These are phyloP conservation scores for Zosterops hypoxanthus DNA, from an alignment of 2,113 vertebrate genomes.

Conservation along the genomic window DNA sequence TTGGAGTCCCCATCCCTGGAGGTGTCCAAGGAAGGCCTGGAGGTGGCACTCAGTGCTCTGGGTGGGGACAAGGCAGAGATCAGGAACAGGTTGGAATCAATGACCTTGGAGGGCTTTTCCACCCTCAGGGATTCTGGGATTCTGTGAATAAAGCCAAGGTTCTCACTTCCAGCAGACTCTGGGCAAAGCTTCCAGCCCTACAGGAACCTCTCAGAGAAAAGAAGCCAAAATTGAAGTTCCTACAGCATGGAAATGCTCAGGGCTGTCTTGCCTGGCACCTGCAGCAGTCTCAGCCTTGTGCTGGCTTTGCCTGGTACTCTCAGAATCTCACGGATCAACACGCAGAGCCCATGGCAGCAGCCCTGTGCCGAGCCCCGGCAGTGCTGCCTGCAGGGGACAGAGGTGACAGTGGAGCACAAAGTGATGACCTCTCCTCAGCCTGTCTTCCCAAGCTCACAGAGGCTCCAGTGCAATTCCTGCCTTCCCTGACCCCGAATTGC, in stretches of 20 bases:
- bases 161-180: background rate
- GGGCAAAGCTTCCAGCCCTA: background rate
- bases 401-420: background rate
- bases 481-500: too few relatives aligned
- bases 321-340: background rate
- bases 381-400: background rate
- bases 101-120: background rate
- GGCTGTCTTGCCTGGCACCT: background rate
- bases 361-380: background rate
- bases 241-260: background rate
- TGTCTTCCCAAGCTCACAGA: background rate
- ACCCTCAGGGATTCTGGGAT: background rate
- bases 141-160: background rate
- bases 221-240: background rate
- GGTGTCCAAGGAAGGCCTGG: background rate
- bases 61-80: background rate
- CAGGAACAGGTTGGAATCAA: fast-evolving
- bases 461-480: background rate
- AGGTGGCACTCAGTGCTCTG: background rate
- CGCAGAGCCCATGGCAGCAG: background rate
- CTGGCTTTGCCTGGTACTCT: background rate
- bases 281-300: background rate
- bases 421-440: background rate
- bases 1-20: background rate
- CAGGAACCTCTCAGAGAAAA: background rate